Evolutionary conservation across 2,888 invertebrate genomes (phyloP), one percentile per base, ranked within the genome.

Genomic region (Synanthedon formicaeformis): DNA sequence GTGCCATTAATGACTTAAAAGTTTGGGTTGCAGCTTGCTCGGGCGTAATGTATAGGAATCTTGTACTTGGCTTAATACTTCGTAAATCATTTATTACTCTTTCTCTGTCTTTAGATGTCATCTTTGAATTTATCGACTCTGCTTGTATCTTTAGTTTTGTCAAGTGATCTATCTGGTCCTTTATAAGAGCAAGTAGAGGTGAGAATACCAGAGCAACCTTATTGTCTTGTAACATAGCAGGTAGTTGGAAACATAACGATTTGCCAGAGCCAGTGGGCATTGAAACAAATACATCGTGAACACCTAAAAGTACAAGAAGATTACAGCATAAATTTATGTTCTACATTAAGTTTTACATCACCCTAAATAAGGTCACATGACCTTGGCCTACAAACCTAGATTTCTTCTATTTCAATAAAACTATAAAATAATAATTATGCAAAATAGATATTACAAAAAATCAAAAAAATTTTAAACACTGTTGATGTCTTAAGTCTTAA

Each of bases 261-360:
- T 99, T 99, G 45, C 99, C 99, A 41, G 95, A 94, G 13, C 99
- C 99, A 4, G 99, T 99, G 1, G 99, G 99, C 97, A 99, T 98
- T 58, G 96, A 97, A 11, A 99, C 92, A 74, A 95, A 97, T 0
- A 98, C 95, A 92, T 99, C 99, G 65, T 92, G 90, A 63, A 93
- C 91, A 61, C 92, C 96, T 96, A 73, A 57, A 89, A 34, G 34
- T 34, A 6, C 34, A 34, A 34, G 3, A 34, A 34, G 10, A 34
- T 34, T 8, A 34, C 27, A 34, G 4, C 23, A 3, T 23, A 23
- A 23, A 23, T 18, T 27, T 34, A 34, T 8, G 27, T 2, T 23
- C 6, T 34, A 34, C 27, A 34, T 34, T 34, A 34, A 34, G 27
- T 23, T 23, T 18, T 23, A 23, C 18, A 18, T 23, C 18, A 23